phyloP scores from a whole-genome alignment of 2,113 vertebrate species.

The Aldabrachelys gigantea region DNA sequence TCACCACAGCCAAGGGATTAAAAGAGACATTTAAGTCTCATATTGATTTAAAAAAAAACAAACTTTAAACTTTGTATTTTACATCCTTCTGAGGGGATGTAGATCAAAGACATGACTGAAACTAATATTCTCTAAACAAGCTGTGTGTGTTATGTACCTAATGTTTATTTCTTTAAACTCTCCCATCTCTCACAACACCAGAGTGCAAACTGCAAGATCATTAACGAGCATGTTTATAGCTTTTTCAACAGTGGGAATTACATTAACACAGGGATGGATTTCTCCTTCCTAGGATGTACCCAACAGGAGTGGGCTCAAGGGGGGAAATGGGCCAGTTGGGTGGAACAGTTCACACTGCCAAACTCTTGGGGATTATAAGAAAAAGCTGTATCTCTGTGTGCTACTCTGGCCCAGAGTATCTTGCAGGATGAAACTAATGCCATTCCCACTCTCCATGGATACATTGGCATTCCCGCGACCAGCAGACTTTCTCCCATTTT shows the following conservation, averaged over 20 bases:
- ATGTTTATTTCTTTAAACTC: constrained; percentile 12
- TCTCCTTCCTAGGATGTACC: not conserved
- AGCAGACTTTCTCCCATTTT: not conserved
- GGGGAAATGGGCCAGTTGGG: constrained; percentile 11
- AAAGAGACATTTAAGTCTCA: constrained; percentile 31
- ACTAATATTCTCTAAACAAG: not conserved
- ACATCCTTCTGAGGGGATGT: not conserved
- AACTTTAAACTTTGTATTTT: not conserved
- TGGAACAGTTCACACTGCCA: not conserved
- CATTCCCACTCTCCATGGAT: not conserved
- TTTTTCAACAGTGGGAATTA: not conserved
- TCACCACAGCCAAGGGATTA: constrained; percentile 26
- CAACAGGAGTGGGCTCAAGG: not conserved
- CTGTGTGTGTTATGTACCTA: not conserved
- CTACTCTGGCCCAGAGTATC: not conserved
- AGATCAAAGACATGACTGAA: constrained; percentile 22
- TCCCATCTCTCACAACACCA: constrained; percentile 17
- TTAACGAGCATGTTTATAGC: not conserved
- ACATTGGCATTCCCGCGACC: not conserved
- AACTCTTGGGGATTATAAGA: not conserved
- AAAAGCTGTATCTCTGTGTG: not conserved
- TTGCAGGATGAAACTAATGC: not conserved
- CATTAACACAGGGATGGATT: constrained; percentile 30
- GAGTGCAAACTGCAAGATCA: not conserved
- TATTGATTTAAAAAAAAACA: not conserved